A percentile compares a stretch with the other conserved stretches of the same genome.
Conservation (phyloP, 2,797 vertebrate species). For the Tamandua tetradactyla region DNA sequence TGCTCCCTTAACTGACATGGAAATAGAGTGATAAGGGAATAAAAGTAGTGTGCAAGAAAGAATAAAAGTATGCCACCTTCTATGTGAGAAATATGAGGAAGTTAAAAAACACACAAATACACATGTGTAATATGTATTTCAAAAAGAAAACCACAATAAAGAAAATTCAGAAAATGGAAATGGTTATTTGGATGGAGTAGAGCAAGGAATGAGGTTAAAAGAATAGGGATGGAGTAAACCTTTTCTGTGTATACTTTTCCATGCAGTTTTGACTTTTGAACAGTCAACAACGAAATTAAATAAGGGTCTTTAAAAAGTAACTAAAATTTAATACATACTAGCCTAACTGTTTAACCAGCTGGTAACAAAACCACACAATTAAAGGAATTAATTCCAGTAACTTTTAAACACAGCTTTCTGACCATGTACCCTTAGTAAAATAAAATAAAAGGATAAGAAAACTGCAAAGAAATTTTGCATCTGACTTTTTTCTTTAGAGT, state of each 20-base stretch:
- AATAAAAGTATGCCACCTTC: neutral
- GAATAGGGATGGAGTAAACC: too few relatives aligned
- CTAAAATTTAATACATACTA: neutral
- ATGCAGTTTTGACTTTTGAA: neutral
- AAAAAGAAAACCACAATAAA: neutral
- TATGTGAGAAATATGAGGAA: neutral
- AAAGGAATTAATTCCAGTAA: neutral
- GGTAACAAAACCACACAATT: neutral
- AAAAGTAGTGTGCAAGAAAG: neutral
- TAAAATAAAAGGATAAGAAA: neutral
- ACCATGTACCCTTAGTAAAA: neutral
- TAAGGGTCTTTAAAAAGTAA: neutral
- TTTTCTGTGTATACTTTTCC: neutral
- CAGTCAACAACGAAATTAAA: neutral
- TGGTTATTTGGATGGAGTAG: neutral
- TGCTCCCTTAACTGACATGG: neutral
- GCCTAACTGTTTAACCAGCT: neutral
- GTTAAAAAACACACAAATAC: neutral
- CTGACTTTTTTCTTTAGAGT: neutral
- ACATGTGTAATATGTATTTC: neutral
- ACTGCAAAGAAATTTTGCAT: neutral
- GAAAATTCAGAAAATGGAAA: neutral
- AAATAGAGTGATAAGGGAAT: neutral
- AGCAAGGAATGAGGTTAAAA: neutral
- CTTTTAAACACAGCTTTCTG: neutral